Evolutionary conservation across 2,888 invertebrate genomes (phyloP), one percentile per base, ranked within the genome.

Genomic region (Hyppa rectilinea): DNA sequence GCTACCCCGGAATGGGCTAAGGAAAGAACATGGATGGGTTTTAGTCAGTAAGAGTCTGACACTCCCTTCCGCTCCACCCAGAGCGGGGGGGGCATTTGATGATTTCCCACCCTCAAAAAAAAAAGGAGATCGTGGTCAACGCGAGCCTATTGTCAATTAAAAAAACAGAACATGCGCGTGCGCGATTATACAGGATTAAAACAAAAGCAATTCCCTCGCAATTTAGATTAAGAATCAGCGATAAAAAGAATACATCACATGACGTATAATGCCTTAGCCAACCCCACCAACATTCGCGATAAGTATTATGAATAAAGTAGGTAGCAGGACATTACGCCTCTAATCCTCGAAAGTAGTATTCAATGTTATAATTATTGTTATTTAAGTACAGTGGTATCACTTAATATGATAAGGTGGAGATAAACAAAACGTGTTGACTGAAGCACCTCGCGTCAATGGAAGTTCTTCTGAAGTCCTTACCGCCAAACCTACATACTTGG

Each of bases 121-220:
- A n/a, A n/a, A n/a, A n/a, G n/a, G n/a, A n/a, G n/a, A n/a, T n/a
- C n/a, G n/a, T n/a, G n/a, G n/a, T n/a, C n/a, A n/a, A n/a, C n/a
- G n/a, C n/a, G n/a, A n/a, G n/a, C n/a, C n/a, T n/a, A n/a, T n/a
- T n/a, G n/a, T n/a, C n/a, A n/a, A n/a, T n/a, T n/a, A n/a, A n/a
- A n/a, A n/a, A n/a, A n/a, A n/a, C n/a, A 47, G 2, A 40, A 47
- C 66, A 29, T 47, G 53, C 5, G n/a, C 29, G 0, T 20, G 14
- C 29, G 20, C 14, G 38, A 64, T 75, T 55, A 34, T 40, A 29
- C 2, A 20, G 75, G 75, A 71, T 75, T 75, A 71, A 40, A 38
- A n/a, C n/a, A 34, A 55, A 55, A 47, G 12, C 40, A 75, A 26
- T 65, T 75, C 20, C 34, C 14, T 34, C 14, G 12, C 20, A 29